phyloP scores from a whole-genome alignment of 2,113 vertebrate species.

The Cichladusa arquata region DNA sequence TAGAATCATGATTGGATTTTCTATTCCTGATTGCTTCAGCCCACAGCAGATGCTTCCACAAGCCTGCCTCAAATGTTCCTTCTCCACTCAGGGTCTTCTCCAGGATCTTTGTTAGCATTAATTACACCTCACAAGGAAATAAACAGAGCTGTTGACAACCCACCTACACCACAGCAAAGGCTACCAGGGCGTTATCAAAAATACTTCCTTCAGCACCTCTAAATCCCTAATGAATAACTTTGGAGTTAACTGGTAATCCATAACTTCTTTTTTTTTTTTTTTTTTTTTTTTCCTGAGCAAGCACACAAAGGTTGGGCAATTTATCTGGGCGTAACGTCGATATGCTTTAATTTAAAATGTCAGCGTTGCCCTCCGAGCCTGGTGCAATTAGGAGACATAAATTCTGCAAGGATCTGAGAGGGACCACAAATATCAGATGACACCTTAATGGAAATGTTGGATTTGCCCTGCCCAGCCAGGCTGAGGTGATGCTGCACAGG shows the following conservation, averaged over 20 bases:
- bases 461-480: not conserved
- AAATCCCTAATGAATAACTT: conserved; percentile 48
- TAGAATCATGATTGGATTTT: not conserved
- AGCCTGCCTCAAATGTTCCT: not conserved
- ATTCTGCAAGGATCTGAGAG: not conserved
- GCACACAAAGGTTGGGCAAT: conserved; percentile 33
- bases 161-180: not conserved
- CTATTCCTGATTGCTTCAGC: not conserved
- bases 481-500: not conserved
- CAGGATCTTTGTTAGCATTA: not conserved
- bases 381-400: conserved; percentile 29
- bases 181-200: not conserved
- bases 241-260: conserved; percentile 50
- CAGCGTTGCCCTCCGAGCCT: not conserved
- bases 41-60: not conserved
- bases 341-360: not conserved
- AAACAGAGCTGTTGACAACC: not conserved
- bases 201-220: not conserved
- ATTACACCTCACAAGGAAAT: not conserved
- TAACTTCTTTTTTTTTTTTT: not conserved
- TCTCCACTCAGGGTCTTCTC: not conserved
- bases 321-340: not conserved
- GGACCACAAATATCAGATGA: conserved; percentile 3
- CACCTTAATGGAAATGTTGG: conserved; percentile 16
- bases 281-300: not conserved